Evolutionary conservation across 1,140 invertebrate species (phyloP).

Genomic region (Pseudomyrmex concolor): DNA sequence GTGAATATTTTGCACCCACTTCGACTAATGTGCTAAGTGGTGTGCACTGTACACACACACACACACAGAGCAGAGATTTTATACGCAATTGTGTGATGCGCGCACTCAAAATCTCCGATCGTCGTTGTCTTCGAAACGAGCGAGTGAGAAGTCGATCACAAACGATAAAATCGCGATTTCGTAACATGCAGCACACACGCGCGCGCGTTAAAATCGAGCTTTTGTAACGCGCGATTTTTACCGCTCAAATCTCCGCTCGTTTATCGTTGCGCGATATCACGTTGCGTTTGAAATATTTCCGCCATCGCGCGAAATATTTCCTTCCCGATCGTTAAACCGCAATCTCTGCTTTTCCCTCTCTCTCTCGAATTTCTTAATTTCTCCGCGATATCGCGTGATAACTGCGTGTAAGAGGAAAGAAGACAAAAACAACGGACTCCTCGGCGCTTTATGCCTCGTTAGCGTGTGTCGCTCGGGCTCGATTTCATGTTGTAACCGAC

Average conservation of each 20-base stretch:
- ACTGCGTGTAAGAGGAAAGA: background rate
- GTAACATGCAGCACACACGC: background rate
- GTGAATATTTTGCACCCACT: slow-evolving; percentile 56
- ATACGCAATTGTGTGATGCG: slow-evolving; percentile 11
- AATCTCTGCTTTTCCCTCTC: background rate
- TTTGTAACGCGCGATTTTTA: background rate
- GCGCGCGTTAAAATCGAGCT: background rate
- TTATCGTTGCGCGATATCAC: background rate
- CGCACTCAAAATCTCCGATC: slow-evolving; percentile 11
- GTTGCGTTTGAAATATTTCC: slow-evolving; percentile 26
- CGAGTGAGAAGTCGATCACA: background rate
- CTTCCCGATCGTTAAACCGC: slow-evolving; percentile 1
- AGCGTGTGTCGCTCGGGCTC: slow-evolving; percentile 45
- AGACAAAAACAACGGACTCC: slow-evolving; percentile 7
- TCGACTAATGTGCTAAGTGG: slow-evolving; percentile 67
- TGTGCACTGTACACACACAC: slow-evolving; percentile 34
- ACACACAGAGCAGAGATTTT: background rate
- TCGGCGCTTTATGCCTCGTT: slow-evolving; percentile 68
- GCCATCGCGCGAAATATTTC: background rate
- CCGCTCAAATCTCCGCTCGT: background rate
- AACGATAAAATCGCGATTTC: slow-evolving; percentile 24
- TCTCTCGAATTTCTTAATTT: slow-evolving; percentile 45
- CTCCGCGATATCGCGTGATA: slow-evolving; percentile 40
- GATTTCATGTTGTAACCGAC: slow-evolving; percentile 60
- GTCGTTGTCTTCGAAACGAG: background rate